phyloP scores from a whole-genome alignment of 2,797 vertebrate genomes.

The Denticeps clupeoides region DNA sequence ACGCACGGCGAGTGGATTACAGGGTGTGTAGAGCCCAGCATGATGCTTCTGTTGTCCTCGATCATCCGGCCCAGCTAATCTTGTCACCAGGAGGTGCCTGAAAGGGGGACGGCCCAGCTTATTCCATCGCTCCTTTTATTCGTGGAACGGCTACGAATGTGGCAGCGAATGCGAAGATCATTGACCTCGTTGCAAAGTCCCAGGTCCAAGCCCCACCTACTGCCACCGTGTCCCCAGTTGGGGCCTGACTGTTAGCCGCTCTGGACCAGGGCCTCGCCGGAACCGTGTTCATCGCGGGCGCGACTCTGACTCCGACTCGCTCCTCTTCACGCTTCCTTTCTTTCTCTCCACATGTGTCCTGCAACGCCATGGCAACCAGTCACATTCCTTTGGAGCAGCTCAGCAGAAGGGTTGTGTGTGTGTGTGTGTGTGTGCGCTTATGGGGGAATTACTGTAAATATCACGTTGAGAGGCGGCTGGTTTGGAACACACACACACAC shows the following conservation, averaged over 20 bases:
- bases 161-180: too few relatives aligned
- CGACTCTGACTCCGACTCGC: not conserved
- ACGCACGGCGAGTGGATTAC: not conserved
- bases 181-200: too few relatives aligned
- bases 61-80: constrained; percentile 24
- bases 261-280: not conserved
- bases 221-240: too few relatives aligned
- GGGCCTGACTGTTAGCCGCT: not conserved
- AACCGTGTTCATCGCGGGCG: too few relatives aligned
- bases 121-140: too few relatives aligned
- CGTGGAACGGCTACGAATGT: too few relatives aligned
- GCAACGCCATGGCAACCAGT: constrained; percentile 4
- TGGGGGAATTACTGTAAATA: not conserved
- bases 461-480: not conserved
- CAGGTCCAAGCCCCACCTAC: too few relatives aligned
- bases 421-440: not conserved
- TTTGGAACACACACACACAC: not conserved
- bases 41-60: constrained; percentile 20
- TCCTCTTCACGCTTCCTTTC: not conserved
- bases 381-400: constrained; percentile 49
- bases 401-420: constrained; percentile 32
- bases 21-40: constrained; percentile 2
- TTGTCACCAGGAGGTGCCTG: too few relatives aligned
- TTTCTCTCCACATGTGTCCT: not conserved
- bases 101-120: too few relatives aligned